Conservation (phyloP, 2,888 invertebrate genomes). For the Cataglyphis altisquamis region DNA sequence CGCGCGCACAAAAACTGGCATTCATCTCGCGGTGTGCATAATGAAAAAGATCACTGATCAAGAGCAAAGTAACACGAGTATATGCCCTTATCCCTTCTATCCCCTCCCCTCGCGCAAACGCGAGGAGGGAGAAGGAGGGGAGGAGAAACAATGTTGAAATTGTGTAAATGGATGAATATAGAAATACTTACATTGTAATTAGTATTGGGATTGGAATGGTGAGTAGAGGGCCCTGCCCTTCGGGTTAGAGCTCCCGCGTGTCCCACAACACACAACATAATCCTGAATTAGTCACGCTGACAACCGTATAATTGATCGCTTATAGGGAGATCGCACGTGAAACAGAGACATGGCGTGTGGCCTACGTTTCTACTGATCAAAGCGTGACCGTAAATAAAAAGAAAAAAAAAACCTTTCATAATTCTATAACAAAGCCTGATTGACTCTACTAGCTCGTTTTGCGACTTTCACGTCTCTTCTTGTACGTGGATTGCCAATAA, state of each 20-base stretch:
- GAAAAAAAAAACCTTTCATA: not conserved
- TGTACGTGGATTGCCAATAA: constrained; percentile 48
- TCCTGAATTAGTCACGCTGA: constrained; percentile 85
- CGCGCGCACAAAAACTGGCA: constrained; percentile 69
- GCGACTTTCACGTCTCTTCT: constrained; percentile 57
- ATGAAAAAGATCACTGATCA: constrained; percentile 66
- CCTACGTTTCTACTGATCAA: constrained; percentile 29
- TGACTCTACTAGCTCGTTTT: not conserved
- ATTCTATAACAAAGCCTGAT: constrained; percentile 12
- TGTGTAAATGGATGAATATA: constrained; percentile 84
- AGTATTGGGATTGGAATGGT: constrained; percentile 85
- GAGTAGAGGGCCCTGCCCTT: constrained; percentile 85
- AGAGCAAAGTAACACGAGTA: constrained; percentile 54
- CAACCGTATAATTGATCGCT: constrained; percentile 75
- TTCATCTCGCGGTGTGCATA: constrained; percentile 68
- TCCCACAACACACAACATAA: constrained; percentile 86
- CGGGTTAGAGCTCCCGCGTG: constrained; percentile 85
- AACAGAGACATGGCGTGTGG: constrained; percentile 59
- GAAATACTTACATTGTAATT: constrained; percentile 85
- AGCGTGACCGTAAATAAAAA: constrained; percentile 14
- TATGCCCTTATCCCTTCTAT: constrained; percentile 46
- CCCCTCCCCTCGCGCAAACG: constrained; percentile 50
- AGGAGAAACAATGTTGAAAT: constrained; percentile 81
- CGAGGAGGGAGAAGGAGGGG: constrained; percentile 66
- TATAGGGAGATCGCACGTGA: constrained; percentile 63